Percentiles rank a stretch among this genome's conserved stretches.
Evolutionary conservation across 2,888 invertebrate genomes (phyloP).

Genomic region (Ichneumon xanthorius): DNA sequence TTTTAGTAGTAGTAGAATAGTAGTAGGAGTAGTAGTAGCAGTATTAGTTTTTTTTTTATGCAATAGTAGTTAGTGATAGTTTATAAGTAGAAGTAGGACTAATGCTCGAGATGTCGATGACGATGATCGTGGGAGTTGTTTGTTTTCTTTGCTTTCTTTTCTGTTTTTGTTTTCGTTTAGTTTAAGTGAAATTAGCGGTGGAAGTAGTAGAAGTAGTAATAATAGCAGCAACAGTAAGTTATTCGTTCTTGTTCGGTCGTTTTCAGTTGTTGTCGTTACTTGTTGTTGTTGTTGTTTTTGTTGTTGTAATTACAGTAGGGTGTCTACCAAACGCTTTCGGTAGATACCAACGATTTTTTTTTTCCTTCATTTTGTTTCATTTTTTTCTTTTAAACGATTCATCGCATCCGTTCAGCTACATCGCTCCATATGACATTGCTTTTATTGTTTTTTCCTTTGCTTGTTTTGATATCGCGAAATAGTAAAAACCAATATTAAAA

Average conservation of each 20-base stretch:
- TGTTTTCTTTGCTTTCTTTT: conserved; percentile 38
- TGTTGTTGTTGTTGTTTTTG: conserved; percentile 35
- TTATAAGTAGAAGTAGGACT: conserved; percentile 67
- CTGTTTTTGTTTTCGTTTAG: conserved; percentile 28
- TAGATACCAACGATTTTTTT: conserved; percentile 74
- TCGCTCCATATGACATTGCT: conserved; percentile 80
- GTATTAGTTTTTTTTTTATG: conserved; percentile 64
- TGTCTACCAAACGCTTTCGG: conserved; percentile 81
- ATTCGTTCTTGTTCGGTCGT: conserved; percentile 63
- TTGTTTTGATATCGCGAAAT: conserved; percentile 75
- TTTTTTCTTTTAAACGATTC: conserved; percentile 25
- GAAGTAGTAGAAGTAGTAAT: conserved; percentile 67
- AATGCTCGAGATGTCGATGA: conserved; percentile 72
- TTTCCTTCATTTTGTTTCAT: conserved; percentile 20
- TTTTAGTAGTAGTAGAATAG: conserved; percentile 69
- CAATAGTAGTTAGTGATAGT: conserved; percentile 74
- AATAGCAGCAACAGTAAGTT: conserved; percentile 72
- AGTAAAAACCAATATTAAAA: conserved; percentile 83
- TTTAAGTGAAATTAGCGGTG: conserved; percentile 62
- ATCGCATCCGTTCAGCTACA: conserved; percentile 73
- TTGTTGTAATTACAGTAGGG: conserved; percentile 75
- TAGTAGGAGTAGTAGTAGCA: conserved; percentile 71
- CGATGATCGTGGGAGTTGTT: conserved; percentile 68
- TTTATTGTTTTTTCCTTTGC: conserved; percentile 65
- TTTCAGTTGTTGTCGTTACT: conserved; percentile 37